These are phyloP conservation scores for Zygogramma bicolorata DNA, from an alignment of 2,888 invertebrate species.

Conservation along the genomic window DNA sequence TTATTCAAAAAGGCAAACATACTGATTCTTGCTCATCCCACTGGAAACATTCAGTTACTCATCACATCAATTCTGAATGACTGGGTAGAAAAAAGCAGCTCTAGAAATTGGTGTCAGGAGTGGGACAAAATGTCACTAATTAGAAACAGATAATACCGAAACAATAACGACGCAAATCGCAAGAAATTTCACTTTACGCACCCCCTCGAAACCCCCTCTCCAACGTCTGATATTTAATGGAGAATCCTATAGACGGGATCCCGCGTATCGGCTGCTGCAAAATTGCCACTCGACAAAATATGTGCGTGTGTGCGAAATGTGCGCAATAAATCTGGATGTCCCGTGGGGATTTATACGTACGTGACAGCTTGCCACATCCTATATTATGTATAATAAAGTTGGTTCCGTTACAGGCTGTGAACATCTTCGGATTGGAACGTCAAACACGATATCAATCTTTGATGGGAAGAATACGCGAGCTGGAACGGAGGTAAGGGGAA, in stretches of 20 bases:
- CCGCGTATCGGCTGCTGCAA: background rate
- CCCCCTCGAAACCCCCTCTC: no score
- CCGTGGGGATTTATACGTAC: slow-evolving; percentile 8
- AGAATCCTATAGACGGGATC: background rate
- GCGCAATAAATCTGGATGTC: slow-evolving; percentile 21
- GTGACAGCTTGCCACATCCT: slow-evolving; percentile 19
- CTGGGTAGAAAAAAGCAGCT: no score
- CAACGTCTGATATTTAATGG: background rate
- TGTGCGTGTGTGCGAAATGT: slow-evolving; percentile 6
- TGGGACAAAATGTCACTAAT: no score
- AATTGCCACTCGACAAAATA: slow-evolving; percentile 4
- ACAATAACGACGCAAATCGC: no score
- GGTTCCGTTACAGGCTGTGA: background rate
- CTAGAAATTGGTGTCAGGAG: no score
- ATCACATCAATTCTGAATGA: no score
- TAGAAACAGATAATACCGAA: no score
- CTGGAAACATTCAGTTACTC: no score
- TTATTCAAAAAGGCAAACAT: no score
- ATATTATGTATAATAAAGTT: slow-evolving; percentile 21
- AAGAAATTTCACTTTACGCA: no score
- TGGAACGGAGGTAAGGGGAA: background rate
- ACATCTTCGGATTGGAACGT: slow-evolving; percentile 8
- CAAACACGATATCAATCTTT: slow-evolving; percentile 9
- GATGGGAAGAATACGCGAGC: background rate
- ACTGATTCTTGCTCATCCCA: no score